Percentiles rank a stretch among this genome's conserved stretches.
phyloP scores from a whole-genome alignment of 2,888 invertebrate species.

The Folsomia candida region DNA sequence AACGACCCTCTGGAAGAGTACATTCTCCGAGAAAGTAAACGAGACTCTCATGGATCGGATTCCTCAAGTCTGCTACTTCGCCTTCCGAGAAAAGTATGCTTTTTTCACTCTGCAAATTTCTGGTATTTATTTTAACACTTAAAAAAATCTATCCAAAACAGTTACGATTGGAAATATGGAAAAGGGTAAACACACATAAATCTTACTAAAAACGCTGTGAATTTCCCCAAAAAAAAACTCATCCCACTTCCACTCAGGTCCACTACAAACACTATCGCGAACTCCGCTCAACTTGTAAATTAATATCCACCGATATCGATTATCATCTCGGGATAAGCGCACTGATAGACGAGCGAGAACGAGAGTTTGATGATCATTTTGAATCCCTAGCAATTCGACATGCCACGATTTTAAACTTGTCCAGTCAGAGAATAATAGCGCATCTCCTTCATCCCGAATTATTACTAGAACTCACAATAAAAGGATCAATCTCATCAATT shows the following conservation, averaged over 20 bases:
- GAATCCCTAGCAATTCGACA: background rate
- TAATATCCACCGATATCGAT: background rate
- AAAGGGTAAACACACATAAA: no score
- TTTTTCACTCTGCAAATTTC: no score
- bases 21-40: no score
- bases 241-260: no score
- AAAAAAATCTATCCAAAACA: no score
- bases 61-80: no score
- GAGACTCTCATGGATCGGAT: no score
- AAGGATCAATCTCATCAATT: background rate
- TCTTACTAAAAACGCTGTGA: no score
- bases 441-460: conserved; percentile 1
- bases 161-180: conserved; percentile 7
- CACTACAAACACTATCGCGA: background rate
- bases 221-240: no score
- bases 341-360: background rate
- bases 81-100: no score
- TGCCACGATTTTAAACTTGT: background rate
- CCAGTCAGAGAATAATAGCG: background rate
- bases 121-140: no score
- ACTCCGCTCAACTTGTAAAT: background rate
- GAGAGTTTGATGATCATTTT: background rate
- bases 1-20: no score
- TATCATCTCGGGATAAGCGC: background rate
- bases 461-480: background rate